Percentiles rank a stretch among this genome's conserved stretches.
phyloP scores from a whole-genome alignment of 2,888 invertebrate species.

The Pollenia amentaria region DNA sequence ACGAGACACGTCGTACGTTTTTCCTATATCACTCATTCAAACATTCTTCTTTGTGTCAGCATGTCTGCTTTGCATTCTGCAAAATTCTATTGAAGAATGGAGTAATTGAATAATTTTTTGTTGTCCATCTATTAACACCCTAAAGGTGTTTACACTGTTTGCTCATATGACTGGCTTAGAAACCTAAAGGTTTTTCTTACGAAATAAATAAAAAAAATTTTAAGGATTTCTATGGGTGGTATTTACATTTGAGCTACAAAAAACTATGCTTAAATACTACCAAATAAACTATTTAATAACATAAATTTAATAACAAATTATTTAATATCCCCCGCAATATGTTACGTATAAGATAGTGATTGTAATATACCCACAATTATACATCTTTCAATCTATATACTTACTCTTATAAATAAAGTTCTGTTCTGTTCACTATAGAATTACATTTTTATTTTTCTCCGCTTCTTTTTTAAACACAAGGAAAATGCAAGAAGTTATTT shows the following conservation, averaged over 20 bases:
- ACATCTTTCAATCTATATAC: not conserved
- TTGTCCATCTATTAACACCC: not conserved
- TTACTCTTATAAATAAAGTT: not conserved
- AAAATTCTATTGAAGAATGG: not conserved
- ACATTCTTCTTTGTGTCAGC: not conserved
- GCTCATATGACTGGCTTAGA: not conserved
- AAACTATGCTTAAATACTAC: too few relatives aligned
- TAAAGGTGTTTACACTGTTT: constrained; percentile 13
- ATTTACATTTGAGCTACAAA: too few relatives aligned
- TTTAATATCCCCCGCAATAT: too few relatives aligned
- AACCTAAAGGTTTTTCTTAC: not conserved
- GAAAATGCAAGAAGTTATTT: constrained; percentile 8
- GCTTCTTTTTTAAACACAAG: not conserved
- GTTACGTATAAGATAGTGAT: too few relatives aligned
- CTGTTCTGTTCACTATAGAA: not conserved
- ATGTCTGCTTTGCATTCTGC: constrained; percentile 19
- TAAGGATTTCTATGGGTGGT: too few relatives aligned
- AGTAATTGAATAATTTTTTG: constrained; percentile 6
- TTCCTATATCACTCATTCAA: constrained; percentile 22
- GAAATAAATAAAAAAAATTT: too few relatives aligned
- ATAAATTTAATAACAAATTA: not conserved
- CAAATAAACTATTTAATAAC: too few relatives aligned
- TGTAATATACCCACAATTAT: not conserved
- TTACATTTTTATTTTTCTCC: too few relatives aligned
- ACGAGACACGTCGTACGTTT: constrained; percentile 29